A percentile compares a stretch with the other conserved stretches of the same genome.
These are phyloP conservation scores for Belgica antarctica DNA, from an alignment of 2,888 invertebrate species.

Conservation along the genomic window DNA sequence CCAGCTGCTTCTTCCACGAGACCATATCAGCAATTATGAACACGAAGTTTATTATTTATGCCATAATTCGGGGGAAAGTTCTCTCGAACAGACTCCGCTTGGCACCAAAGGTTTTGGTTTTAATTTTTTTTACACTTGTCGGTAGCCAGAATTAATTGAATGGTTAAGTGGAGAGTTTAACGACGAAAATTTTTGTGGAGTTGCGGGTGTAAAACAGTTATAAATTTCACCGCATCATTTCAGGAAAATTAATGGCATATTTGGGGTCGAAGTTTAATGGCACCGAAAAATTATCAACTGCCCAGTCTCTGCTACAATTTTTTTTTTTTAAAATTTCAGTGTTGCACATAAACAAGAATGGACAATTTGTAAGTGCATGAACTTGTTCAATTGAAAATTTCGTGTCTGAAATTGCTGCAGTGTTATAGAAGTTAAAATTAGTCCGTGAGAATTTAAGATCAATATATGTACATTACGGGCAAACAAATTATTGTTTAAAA, in stretches of 20 bases:
- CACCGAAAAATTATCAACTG: neutral
- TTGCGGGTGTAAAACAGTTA: neutral
- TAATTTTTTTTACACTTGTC: too few species aligned
- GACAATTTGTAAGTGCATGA: too few species aligned
- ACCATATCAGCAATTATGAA: constrained; percentile 35
- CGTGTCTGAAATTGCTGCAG: too few species aligned
- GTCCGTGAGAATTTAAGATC: too few species aligned
- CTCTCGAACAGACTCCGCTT: constrained; percentile 7
- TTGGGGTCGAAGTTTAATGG: neutral
- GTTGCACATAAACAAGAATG: too few species aligned
- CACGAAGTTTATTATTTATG: constrained; percentile 41
- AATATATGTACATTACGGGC: too few species aligned
- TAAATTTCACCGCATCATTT: constrained; percentile 2
- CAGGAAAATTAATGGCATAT: neutral
- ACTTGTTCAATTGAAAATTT: too few species aligned
- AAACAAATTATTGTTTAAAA: too few species aligned
- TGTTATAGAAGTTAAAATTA: too few species aligned
- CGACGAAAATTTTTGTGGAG: neutral
- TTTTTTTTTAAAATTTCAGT: too few species aligned
- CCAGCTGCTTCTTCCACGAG: constrained; percentile 28
- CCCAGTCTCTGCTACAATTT: too few species aligned
- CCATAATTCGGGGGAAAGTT: constrained; percentile 19
- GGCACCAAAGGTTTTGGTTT: too few species aligned
- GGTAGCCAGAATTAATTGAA: neutral
- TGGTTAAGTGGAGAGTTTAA: neutral